Conservation (phyloP, 2,113 vertebrate species). For the Pelodiscus sinensis region DNA sequence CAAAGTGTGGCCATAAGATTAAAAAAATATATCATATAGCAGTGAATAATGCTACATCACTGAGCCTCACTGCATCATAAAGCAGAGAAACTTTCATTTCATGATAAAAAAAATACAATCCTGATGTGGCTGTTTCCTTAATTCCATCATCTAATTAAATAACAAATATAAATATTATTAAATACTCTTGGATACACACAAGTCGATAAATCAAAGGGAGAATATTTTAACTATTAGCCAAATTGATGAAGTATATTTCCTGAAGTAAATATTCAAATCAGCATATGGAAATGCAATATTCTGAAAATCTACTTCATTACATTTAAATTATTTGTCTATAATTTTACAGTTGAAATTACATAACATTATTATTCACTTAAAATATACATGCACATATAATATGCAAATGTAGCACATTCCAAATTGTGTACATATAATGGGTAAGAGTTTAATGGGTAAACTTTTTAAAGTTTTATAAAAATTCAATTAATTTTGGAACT, state of each 20-base stretch:
- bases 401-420: not conserved
- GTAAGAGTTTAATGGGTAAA: not conserved
- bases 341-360: slow-evolving; percentile 13
- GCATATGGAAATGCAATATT: not conserved
- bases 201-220: not conserved
- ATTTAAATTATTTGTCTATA: not conserved
- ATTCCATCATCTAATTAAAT: not conserved
- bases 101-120: not conserved
- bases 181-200: slow-evolving; percentile 11
- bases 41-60: slow-evolving; percentile 29
- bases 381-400: not conserved
- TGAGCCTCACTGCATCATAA: slow-evolving; percentile 10
- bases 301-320: not conserved
- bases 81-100: not conserved
- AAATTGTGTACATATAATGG: not conserved
- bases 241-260: not conserved
- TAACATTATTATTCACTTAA: too few species aligned
- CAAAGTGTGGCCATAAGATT: slow-evolving; percentile 50
- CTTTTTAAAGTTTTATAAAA: not conserved
- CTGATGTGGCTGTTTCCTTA: not conserved
- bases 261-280: slow-evolving; percentile 4
- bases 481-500: not conserved
- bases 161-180: not conserved
- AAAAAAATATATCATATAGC: slow-evolving; percentile 11
- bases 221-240: not conserved